Conservation (phyloP, 2,113 vertebrate genomes). For the Engraulis encrasicolus region DNA sequence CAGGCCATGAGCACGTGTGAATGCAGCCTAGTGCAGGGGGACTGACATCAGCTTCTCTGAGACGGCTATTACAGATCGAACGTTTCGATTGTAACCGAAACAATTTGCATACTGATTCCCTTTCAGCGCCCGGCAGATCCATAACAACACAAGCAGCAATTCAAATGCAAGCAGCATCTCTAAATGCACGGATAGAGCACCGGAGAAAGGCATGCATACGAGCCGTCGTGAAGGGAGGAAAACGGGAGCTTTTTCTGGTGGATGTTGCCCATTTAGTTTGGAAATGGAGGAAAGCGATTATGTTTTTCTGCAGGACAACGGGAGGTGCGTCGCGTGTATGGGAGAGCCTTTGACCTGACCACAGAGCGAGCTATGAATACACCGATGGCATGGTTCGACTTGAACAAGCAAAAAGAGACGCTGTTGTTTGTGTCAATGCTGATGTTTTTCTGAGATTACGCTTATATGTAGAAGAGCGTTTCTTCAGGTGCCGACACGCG, state of each 20-base stretch:
- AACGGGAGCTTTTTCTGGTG: conserved; percentile 64
- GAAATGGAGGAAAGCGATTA: conserved; percentile 68
- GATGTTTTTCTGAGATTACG: background rate
- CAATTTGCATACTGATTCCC: conserved; percentile 99
- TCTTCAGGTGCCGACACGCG: background rate
- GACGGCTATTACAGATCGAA: conserved; percentile 91
- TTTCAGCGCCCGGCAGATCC: conserved; percentile 89
- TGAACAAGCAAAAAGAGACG: background rate
- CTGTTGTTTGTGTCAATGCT: background rate
- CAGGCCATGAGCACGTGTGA: background rate
- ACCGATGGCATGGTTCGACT: conserved; percentile 8
- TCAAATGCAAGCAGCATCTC: conserved; percentile 90
- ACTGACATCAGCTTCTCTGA: conserved; percentile 90
- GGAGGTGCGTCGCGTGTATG: conserved; percentile 18
- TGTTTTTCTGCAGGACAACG: conserved; percentile 53
- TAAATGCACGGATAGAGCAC: conserved; percentile 81
- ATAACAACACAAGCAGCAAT: conserved; percentile 91
- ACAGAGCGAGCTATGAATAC: background rate
- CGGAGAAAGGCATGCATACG: conserved; percentile 69
- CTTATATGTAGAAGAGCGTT: background rate
- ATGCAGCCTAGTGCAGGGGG: conserved; percentile 79
- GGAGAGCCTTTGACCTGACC: conserved; percentile 11
- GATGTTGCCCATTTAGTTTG: conserved; percentile 74
- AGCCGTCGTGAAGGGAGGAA: conserved; percentile 63
- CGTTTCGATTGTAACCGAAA: conserved; percentile 99